Percentiles rank a stretch among this genome's conserved stretches.
These are phyloP conservation scores for Sesia apiformis DNA, from an alignment of 2,888 invertebrate species.

Conservation along the genomic window DNA sequence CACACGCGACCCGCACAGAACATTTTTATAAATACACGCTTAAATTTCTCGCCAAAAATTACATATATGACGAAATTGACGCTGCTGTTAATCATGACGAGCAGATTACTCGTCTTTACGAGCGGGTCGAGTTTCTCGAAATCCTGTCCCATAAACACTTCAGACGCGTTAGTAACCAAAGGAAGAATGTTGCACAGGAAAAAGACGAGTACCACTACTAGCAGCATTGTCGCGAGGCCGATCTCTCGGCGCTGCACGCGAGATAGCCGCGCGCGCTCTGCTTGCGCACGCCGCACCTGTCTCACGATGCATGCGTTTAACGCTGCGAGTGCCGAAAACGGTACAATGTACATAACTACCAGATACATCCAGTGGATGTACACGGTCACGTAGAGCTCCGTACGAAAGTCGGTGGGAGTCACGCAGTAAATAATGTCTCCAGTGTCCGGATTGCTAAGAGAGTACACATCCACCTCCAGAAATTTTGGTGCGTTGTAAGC, in stretches of 20 bases:
- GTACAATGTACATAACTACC: constrained; percentile 94
- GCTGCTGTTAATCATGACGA: constrained; percentile 97
- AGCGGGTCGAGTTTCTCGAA: constrained; percentile 75
- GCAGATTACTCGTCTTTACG: constrained; percentile 89
- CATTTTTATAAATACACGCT: constrained; percentile 86
- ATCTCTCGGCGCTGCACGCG: constrained; percentile 94
- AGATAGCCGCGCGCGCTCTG: constrained; percentile 91
- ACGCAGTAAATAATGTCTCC: constrained; percentile 82
- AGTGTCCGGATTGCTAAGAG: constrained; percentile 51
- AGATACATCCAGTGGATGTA: constrained; percentile 97
- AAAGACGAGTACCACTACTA: constrained; percentile 95
- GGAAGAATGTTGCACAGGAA: constrained; percentile 93
- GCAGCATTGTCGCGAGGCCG: constrained; percentile 94
- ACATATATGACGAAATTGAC: constrained; percentile 99
- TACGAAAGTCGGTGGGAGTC: constrained; percentile 79
- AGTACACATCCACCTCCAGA: constrained; percentile 77
- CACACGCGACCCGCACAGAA: constrained; percentile 80
- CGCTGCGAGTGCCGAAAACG: constrained; percentile 89
- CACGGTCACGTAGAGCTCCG: constrained; percentile 84
- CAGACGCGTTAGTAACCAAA: constrained; percentile 88
- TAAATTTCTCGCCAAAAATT: constrained; percentile 97
- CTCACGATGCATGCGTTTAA: constrained; percentile 93
- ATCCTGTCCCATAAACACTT: constrained; percentile 78
- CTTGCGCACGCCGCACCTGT: constrained; percentile 91
- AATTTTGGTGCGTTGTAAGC: constrained; percentile 90